Evolutionary conservation across 2,888 invertebrate genomes (phyloP).

Genomic region (Dryobotodes eremita): DNA sequence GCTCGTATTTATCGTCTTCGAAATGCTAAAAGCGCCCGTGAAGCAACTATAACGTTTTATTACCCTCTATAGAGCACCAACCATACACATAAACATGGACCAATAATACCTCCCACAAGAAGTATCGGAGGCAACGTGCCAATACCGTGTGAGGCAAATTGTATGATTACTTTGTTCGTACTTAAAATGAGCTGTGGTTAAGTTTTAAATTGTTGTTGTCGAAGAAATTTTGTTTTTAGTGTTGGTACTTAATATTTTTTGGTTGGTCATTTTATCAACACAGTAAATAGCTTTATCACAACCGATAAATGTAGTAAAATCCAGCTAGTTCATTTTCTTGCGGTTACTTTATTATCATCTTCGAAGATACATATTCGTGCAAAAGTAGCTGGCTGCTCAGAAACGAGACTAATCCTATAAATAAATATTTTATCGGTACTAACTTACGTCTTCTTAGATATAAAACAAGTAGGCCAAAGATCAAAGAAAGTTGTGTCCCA

Average conservation of each 20-base stretch:
- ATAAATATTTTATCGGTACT: constrained; percentile 46
- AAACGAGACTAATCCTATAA: constrained; percentile 18
- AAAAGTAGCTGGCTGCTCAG: constrained; percentile 14
- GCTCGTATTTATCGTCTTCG: constrained; percentile 82
- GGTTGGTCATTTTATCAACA: not conserved
- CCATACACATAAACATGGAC: constrained; percentile 80
- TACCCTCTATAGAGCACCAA: constrained; percentile 81
- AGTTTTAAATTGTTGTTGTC: constrained; percentile 22
- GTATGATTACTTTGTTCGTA: constrained; percentile 54
- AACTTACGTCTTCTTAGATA: constrained; percentile 17
- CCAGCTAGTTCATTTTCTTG: not conserved
- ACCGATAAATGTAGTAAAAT: not conserved
- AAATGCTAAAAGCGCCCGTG: constrained; percentile 81
- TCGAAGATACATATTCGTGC: constrained; percentile 30
- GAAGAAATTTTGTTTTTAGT: constrained; percentile 1
- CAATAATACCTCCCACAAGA: constrained; percentile 81
- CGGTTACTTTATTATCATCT: constrained; percentile 14
- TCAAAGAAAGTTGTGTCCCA: constrained; percentile 50
- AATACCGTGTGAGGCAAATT: constrained; percentile 68
- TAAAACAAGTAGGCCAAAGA: constrained; percentile 57
- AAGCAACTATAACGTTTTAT: constrained; percentile 86
- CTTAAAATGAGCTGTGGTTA: constrained; percentile 31
- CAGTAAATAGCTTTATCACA: not conserved
- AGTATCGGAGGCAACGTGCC: constrained; percentile 82
- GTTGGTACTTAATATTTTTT: not conserved